Conservation (phyloP, 2,888 invertebrate species). For the Drosophila cognata region DNA sequence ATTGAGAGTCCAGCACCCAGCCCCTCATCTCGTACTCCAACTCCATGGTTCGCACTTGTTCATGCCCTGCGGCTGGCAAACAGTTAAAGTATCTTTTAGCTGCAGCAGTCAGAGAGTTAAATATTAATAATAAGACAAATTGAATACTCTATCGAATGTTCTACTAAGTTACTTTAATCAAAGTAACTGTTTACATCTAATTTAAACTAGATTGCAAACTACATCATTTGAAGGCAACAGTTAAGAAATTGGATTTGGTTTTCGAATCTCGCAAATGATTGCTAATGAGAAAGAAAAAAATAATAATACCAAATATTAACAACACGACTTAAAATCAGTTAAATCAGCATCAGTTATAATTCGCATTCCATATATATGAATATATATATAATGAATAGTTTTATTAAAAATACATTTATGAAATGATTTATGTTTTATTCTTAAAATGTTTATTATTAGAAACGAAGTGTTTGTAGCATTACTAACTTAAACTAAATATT, state of each 20-base stretch:
- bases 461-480: background rate
- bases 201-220: background rate
- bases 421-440: background rate
- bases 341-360: background rate
- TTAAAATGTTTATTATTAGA: background rate
- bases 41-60: constrained; percentile 60
- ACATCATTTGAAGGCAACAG: background rate
- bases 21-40: background rate
- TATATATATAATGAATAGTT: background rate
- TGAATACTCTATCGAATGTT: constrained; percentile 35
- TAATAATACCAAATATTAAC: background rate
- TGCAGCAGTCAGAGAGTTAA: background rate
- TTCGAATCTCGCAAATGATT: background rate
- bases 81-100: constrained; percentile 52
- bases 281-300: background rate
- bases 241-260: background rate
- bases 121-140: background rate
- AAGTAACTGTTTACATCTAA: background rate
- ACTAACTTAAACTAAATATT: background rate
- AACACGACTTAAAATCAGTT: background rate
- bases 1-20: constrained; percentile 11
- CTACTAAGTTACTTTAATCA: background rate
- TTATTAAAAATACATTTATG: background rate
- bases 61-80: constrained; percentile 46
- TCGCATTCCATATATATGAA: background rate